A percentile compares a stretch with the other conserved stretches of the same genome.
These are phyloP conservation scores for Malthinus seriepunctatus DNA, from an alignment of 2,888 invertebrate species.

Conservation along the genomic window DNA sequence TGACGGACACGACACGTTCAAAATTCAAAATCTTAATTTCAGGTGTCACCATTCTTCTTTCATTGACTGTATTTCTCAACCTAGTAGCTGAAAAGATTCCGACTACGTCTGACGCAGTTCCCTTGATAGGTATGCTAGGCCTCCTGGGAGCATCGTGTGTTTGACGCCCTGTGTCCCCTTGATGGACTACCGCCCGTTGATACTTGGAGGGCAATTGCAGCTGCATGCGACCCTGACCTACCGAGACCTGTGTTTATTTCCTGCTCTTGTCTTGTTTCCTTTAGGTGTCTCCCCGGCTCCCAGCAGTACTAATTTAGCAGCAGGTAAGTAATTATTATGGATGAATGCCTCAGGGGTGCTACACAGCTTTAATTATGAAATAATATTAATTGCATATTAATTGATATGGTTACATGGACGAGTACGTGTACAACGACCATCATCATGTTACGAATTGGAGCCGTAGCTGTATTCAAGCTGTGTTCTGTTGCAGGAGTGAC, in stretches of 20 bases:
- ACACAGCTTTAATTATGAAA: conserved; percentile 6
- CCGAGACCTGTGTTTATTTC: conserved; percentile 17
- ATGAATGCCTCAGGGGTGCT: conserved; percentile 10
- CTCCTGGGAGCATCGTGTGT: conserved; percentile 55
- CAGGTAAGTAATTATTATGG: conserved; percentile 25
- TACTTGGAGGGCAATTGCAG: conserved; percentile 55
- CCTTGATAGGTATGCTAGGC: conserved; percentile 72
- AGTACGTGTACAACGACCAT: background rate
- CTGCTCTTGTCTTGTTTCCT: conserved; percentile 15
- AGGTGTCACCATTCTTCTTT: conserved; percentile 96
- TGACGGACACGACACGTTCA: conserved; percentile 48
- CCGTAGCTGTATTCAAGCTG: conserved; percentile 57
- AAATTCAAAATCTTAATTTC: conserved; percentile 59
- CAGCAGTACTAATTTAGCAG: conserved; percentile 11
- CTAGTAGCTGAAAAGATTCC: conserved; percentile 98
- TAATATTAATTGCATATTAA: conserved; percentile 3
- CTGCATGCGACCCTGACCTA: conserved; percentile 31
- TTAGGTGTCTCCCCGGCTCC: conserved; percentile 14
- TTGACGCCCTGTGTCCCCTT: conserved; percentile 52
- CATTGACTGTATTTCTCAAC: conserved; percentile 97
- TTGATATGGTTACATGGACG: conserved; percentile 1
- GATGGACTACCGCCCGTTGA: conserved; percentile 55
- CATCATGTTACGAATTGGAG: background rate
- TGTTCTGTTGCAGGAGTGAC: conserved; percentile 94
- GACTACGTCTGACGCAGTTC: conserved; percentile 81